These are phyloP conservation scores for Hylia prasina DNA, from an alignment of 2,113 vertebrate species.

Conservation along the genomic window DNA sequence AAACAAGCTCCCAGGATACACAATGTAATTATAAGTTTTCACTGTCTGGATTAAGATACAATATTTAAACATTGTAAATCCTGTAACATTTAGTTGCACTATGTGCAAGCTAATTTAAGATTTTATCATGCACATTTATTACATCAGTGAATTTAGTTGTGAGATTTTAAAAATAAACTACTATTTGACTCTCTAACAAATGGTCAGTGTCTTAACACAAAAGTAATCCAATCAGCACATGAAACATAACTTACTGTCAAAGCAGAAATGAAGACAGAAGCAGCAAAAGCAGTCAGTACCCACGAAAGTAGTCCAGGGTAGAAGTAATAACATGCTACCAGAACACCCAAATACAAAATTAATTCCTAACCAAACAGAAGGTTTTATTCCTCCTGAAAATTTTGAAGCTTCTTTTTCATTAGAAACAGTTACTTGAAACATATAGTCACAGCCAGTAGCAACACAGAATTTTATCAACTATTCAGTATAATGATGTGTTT, in stretches of 20 bases:
- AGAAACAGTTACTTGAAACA: neutral
- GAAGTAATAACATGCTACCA: neutral
- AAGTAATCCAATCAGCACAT: neutral
- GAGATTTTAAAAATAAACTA: neutral
- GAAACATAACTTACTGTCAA: neutral
- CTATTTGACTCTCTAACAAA: neutral
- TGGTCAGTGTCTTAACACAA: neutral
- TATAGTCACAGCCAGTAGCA: neutral
- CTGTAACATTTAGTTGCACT: neutral
- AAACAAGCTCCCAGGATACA: slow-evolving; percentile 88
- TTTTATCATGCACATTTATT: neutral
- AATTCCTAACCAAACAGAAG: neutral
- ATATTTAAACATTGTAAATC: neutral
- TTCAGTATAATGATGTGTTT: neutral
- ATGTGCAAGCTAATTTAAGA: neutral
- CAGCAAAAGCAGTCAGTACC: neutral
- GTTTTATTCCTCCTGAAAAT: neutral
- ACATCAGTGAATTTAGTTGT: neutral
- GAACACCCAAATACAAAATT: neutral
- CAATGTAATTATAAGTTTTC: slow-evolving; percentile 70
- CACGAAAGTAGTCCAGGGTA: neutral
- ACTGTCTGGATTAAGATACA: neutral
- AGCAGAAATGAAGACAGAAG: neutral
- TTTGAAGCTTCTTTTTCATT: neutral
- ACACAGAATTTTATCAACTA: neutral